A percentile compares a stretch with the other conserved stretches of the same genome.
phyloP scores from a whole-genome alignment of 2,797 vertebrate genomes.

The Apodemus agrarius region DNA sequence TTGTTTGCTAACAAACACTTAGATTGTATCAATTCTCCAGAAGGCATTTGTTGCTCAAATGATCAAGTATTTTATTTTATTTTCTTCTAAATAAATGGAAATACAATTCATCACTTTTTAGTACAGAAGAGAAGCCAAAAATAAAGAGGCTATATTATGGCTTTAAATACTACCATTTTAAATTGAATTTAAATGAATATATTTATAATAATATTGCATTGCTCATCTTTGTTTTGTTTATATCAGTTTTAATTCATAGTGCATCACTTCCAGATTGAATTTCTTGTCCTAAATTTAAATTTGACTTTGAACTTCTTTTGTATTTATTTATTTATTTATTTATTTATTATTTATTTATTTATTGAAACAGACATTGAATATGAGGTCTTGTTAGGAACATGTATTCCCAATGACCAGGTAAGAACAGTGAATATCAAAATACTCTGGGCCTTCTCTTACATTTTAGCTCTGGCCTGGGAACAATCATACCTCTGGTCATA shows the following conservation, averaged over 20 bases:
- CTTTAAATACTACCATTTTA: not conserved
- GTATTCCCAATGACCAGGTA: not conserved
- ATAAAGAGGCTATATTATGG: not conserved
- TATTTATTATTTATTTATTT: not conserved
- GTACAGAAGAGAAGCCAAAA: not conserved
- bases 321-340: not conserved
- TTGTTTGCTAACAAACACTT: not conserved
- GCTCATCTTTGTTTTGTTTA: not conserved
- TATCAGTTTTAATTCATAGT: not conserved
- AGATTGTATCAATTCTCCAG: not conserved
- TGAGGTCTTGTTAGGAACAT: not conserved
- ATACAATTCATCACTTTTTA: not conserved
- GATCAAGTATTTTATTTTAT: not conserved
- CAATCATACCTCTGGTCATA: not conserved
- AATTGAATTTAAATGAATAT: not conserved
- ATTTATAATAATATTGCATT: not conserved
- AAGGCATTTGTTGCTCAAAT: not conserved
- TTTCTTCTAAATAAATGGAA: not conserved
- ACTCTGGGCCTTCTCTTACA: not conserved
- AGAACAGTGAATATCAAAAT: not conserved
- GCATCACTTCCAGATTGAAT: not conserved
- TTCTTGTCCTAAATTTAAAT: not conserved
- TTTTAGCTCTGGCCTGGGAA: not conserved
- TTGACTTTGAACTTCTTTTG: not conserved
- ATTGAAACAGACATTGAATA: not conserved